Base-by-base conservation (phyloP, 2,888 invertebrate species). In the Tenthredo distinguenda region DNA sequence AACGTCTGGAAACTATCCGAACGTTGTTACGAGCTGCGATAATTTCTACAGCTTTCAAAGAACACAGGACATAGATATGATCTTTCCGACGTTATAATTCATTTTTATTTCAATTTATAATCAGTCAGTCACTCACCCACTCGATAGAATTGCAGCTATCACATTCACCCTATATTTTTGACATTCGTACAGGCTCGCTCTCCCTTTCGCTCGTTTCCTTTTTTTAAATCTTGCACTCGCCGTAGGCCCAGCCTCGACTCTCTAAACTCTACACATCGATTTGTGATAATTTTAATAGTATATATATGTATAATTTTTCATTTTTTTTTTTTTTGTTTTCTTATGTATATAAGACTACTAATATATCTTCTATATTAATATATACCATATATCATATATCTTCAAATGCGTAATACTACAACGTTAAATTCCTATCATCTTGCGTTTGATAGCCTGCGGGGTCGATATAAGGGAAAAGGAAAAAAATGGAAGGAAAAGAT, bases 191-290 rank as follows among this genome's bases (percentile, higher is more conserved):
- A 71, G 58, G 6, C 31, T 31, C 31, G 15, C 55, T 47, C 31
- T 76, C 15, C 7, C 15, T 50, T 21, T 50, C n/a, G 26, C 47
- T 9, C 58, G 34, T 37, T 34, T 31, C 31, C 10, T 74, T 74
- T 74, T 74, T 77, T 77, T 34, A 85, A 87, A 87, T 87, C 87
- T 87, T 86, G 85, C 85, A 85, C 77, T 55, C 72, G 74, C 55
- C 76, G 84, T 88, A 91, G 91, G 91, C 91, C 91, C 91, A 91
- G 91, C 91, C 91, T 90, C 91, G 87, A 86, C 86, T 81, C 86
- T 87, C 86, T 87, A 88, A 68, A 90, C 86, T 87, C 82, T 86
- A 87, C 87, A 90, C 90, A 89, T 88, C 88, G 87, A 90, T 88
- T 50, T 85, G 47, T 72, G 83, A 74, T 85, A 87, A 86, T 85